phyloP scores from a whole-genome alignment of 2,113 vertebrate species.

The Sinocyclocheilus maitianheensis region DNA sequence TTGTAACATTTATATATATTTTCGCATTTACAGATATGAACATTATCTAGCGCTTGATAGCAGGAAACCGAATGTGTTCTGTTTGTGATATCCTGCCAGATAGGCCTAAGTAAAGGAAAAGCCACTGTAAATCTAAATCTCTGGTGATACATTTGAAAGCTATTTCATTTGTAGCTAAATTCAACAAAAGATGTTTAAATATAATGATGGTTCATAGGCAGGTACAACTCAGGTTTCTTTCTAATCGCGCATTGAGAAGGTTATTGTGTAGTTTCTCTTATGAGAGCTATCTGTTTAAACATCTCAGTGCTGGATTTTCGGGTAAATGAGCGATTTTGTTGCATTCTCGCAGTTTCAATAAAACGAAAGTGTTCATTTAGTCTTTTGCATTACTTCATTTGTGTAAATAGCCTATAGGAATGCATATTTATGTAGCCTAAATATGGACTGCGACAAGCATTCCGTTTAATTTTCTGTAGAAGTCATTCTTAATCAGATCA shows the following conservation, averaged over 20 bases:
- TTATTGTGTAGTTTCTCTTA: constrained; percentile 39
- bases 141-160: constrained; percentile 27
- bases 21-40: constrained; percentile 82
- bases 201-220: constrained; percentile 60
- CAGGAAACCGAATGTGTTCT: constrained; percentile 67
- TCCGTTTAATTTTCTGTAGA: too few relatives aligned
- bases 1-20: constrained; percentile 81
- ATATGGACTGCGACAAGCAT: neutral
- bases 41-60: constrained; percentile 78
- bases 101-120: constrained; percentile 58
- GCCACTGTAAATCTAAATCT: constrained; percentile 55
- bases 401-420: neutral
- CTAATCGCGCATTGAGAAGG: constrained; percentile 75
- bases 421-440: neutral
- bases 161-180: constrained; percentile 54
- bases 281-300: constrained; percentile 59
- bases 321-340: constrained; percentile 72
- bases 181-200: constrained; percentile 23
- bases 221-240: constrained; percentile 89
- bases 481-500: neutral
- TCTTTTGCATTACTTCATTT: constrained; percentile 20
- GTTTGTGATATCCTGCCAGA: constrained; percentile 69
- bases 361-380: constrained; percentile 64
- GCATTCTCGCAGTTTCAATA: constrained; percentile 80
- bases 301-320: constrained; percentile 75